phyloP scores from a whole-genome alignment of 2,888 invertebrate genomes.

The Herminia tarsipennalis region DNA sequence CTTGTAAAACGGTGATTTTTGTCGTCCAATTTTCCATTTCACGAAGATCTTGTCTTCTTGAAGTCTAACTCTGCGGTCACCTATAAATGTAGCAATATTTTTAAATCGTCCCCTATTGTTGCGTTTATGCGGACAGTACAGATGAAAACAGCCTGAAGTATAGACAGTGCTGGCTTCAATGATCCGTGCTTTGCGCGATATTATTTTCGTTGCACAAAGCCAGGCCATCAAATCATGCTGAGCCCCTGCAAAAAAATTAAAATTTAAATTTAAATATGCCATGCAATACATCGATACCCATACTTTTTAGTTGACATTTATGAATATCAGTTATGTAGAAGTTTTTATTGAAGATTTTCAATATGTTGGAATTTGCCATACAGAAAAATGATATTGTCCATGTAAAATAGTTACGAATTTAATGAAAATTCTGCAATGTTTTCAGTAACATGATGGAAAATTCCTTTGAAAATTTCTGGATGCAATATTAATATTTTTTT shows the following conservation, averaged over 20 bases:
- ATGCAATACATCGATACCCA: conserved; percentile 22
- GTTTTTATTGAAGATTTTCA: neutral
- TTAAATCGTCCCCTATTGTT: conserved; percentile 69
- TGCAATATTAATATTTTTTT: too few relatives aligned
- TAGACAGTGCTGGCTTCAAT: conserved; percentile 63
- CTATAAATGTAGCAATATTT: conserved; percentile 44
- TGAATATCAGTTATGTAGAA: neutral
- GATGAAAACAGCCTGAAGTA: conserved; percentile 70
- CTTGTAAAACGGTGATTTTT: too few relatives aligned
- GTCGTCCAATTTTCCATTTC: too few relatives aligned
- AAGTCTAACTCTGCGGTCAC: neutral
- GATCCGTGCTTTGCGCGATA: conserved; percentile 65
- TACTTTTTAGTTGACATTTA: conserved; percentile 23
- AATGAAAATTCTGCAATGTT: too few relatives aligned
- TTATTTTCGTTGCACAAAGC: conserved; percentile 68
- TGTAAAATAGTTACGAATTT: too few relatives aligned
- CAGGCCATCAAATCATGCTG: conserved; percentile 71
- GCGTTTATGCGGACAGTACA: conserved; percentile 52
- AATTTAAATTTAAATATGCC: conserved; percentile 46
- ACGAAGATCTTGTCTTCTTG: too few relatives aligned
- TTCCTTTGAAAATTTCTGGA: too few relatives aligned
- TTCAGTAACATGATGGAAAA: too few relatives aligned
- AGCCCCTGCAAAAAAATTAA: conserved; percentile 61
- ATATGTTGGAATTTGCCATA: too few relatives aligned
- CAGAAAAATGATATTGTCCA: too few relatives aligned